Evolutionary conservation across 2,888 invertebrate species (phyloP), one percentile per base, ranked within the genome.

Genomic region (Miltochrista miniata): DNA sequence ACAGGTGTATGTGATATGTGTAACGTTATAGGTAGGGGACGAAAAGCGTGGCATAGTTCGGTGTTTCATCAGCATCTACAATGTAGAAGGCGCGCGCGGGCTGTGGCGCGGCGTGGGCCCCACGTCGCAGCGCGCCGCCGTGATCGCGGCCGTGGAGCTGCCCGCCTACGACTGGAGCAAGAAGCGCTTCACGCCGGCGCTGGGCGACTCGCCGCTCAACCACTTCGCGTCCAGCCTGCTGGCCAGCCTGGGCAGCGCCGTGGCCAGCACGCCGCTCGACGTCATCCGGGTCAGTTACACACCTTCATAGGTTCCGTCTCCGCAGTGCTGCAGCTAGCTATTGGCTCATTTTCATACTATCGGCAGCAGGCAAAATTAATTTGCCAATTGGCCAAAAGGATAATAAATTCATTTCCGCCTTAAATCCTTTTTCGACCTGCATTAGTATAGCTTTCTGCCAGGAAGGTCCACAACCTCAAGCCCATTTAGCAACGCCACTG

Each of bases 251-350:
- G 97, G 97, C 61, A 98, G 98, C 78, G 98, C 98, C 31, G 93
- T 98, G 56, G 98, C 98, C 54, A 98, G 98, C 52, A 98, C 97
- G 50, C 98, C 98, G 30, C 95, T 98, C 51, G 98, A 98, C 88
- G 98, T 98, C 56, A 94, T 98, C 55, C 93, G 98, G 92, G 98
- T 98, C 83, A 44, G 41, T 31, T 31, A n/a, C n/a, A n/a, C n/a
- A n/a, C n/a, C n/a, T n/a, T n/a, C n/a, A n/a, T n/a, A n/a, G n/a
- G n/a, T n/a, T n/a, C n/a, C n/a, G n/a, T n/a, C n/a, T n/a, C n/a
- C n/a, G n/a, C n/a, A n/a, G n/a, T n/a, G n/a, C n/a, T n/a, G n/a
- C n/a, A n/a, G n/a, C n/a, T n/a, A n/a, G n/a, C n/a, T n/a, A n/a
- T n/a, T n/a, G n/a, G n/a, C n/a, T n/a, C n/a, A n/a, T n/a, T n/a